Evolutionary conservation across 2,888 invertebrate species (phyloP), one percentile per base, ranked within the genome.

Genomic region (Leucoma salicis): DNA sequence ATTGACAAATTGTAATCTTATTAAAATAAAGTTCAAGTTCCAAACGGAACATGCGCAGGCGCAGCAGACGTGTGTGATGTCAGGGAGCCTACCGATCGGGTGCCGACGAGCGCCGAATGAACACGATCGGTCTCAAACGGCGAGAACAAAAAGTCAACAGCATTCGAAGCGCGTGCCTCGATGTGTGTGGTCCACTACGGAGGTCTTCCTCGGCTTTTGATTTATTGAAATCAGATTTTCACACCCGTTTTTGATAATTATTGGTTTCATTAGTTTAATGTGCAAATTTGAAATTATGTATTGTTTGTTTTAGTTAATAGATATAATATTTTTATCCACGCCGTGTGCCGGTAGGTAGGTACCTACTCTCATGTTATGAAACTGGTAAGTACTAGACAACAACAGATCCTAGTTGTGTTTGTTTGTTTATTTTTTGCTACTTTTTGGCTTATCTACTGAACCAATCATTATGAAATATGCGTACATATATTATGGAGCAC

Each of bases 1-100:
- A 92, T 92, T 92, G 92, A 92, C 92, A 92, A 92, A 92, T 92
- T 92, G 92, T 92, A 92, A 91, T 92, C 92, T 92, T 91, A 92
- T 92, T 92, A 92, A 89, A 90, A 88, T 90, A 87, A 90, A 90
- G 88, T 84, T 85, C 85, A 86, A 82, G 83, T 83, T 88, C 76
- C 73, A 80, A 81, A 82, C 78, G 77, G 79, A 79, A 73, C 69
- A 66, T 70, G 63, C 66, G 67, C 71, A 55, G 66, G 77, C 82
- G 78, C 79, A 70, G 75, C 75, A 65, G 61, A 66, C 66, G 69
- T 68, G 70, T 70, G 72, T 78, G 75, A 78, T 75, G 76, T 78
- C 77, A 78, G 74, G 63, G 59, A 71, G 74, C 75, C 72, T 78
- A 60, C 82, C 82, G 81, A 81, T 63, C 74, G 76, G 77, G 72